phyloP scores from a whole-genome alignment of 2,888 invertebrate species.

The Galerucella nymphaeae region DNA sequence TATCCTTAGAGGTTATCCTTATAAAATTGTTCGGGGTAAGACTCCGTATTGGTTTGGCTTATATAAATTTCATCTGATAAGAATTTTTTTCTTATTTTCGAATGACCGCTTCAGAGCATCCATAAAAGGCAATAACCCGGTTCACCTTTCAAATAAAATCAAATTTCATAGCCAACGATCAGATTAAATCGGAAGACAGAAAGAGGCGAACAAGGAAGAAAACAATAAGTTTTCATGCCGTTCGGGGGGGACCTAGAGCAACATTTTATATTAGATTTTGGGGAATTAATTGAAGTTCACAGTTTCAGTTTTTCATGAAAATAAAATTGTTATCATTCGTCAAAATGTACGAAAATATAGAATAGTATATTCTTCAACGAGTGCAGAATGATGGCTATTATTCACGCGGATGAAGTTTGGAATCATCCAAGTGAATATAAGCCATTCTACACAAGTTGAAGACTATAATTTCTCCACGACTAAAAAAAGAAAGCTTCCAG shows the following conservation, averaged over 20 bases:
- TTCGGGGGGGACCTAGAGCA: conserved; percentile 1
- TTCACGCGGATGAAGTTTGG: too few species aligned
- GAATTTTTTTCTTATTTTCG: conserved; percentile 32
- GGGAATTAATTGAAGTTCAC: neutral
- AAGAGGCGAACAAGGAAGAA: conserved; percentile 35
- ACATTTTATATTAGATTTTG: neutral
- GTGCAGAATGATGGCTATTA: too few species aligned
- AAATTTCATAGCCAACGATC: conserved; percentile 56
- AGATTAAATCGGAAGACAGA: conserved; percentile 51
- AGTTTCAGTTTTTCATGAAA: too few species aligned
- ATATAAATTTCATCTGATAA: conserved; percentile 30
- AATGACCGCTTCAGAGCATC: conserved; percentile 39
- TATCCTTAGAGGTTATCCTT: conserved; percentile 6
- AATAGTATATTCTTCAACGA: too few species aligned
- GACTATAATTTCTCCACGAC: too few species aligned
- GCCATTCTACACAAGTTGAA: too few species aligned
- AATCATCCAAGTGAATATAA: too few species aligned
- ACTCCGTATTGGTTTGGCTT: conserved; percentile 8
- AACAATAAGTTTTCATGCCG: conserved; percentile 40
- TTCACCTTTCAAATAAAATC: conserved; percentile 55
- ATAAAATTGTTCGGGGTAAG: conserved; percentile 1
- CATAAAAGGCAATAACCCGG: conserved; percentile 52
- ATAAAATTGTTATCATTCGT: too few species aligned
- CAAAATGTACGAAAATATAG: too few species aligned
- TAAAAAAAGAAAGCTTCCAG: too few species aligned